phyloP scores from a whole-genome alignment of 2,888 invertebrate species.

The Mycalesis mineus region DNA sequence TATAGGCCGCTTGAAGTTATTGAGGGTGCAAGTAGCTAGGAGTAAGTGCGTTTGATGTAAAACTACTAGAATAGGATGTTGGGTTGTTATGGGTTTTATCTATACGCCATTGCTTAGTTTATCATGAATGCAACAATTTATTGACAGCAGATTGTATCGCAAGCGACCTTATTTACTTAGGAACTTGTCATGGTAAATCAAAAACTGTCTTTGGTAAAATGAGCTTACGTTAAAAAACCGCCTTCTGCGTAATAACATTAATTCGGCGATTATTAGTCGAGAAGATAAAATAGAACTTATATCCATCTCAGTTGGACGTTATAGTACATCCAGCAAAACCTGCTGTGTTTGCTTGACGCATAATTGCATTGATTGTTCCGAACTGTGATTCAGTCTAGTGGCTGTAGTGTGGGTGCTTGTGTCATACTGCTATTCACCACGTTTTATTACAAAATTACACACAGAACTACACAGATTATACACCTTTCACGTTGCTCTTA shows the following conservation, averaged over 20 bases:
- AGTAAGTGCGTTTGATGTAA: conserved; percentile 1
- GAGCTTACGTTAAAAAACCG: too few relatives aligned
- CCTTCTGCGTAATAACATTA: too few relatives aligned
- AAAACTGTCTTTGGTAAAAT: too few relatives aligned
- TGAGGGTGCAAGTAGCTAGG: not conserved
- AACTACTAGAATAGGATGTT: conserved; percentile 1
- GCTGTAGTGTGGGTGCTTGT: conserved; percentile 16
- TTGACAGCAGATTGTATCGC: too few relatives aligned
- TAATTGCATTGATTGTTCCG: conserved; percentile 30
- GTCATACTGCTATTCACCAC: conserved; percentile 14
- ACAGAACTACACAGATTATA: conserved; percentile 4
- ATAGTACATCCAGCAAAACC: conserved; percentile 13
- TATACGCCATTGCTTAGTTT: too few relatives aligned
- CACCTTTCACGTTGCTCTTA: conserved; percentile 15
- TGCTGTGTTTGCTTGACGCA: conserved; percentile 6
- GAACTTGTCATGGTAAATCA: too few relatives aligned
- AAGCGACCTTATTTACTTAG: too few relatives aligned
- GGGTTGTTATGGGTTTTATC: too few relatives aligned
- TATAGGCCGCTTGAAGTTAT: not conserved
- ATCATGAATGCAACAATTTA: too few relatives aligned
- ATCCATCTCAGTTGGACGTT: not conserved
- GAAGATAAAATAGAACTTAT: too few relatives aligned
- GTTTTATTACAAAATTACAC: conserved; percentile 13
- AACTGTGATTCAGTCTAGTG: conserved; percentile 28
- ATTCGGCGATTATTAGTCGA: too few relatives aligned